Evolutionary conservation across 2,113 vertebrate species (phyloP), one percentile per base, ranked within the genome.

Genomic region (Hymenochirus boettgeri): DNA sequence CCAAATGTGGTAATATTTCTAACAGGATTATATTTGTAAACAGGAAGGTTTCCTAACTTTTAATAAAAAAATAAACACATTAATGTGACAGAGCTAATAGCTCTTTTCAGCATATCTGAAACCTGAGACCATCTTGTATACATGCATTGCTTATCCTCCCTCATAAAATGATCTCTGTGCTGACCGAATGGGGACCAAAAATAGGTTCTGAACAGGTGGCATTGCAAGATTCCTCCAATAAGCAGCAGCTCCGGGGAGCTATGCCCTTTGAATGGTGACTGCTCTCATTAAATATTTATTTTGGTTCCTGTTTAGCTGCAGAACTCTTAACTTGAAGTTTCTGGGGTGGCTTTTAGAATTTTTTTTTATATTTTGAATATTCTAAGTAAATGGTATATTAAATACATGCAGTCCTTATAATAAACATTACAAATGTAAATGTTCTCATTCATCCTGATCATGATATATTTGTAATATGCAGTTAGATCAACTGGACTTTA

Each of bases 281-380:
- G 55, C 39, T 12, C 35, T 57, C 55, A 66, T 66, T 27, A 66
- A 66, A 66, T 66, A 66, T 66, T 66, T 66, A 66, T 51, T 66
- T 51, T 66, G 54, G 22, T 66, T 51, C 58, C 63, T 66, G 31
- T 58, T 51, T 58, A 51, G 57, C 26, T 51, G 46, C 63, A 58
- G 55, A 47, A 29, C 47, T 24, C 47, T 55, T 55, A 51, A 29
- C 45, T 33, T 51, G 42, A 66, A n/a, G 47, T 48, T 48, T 57
- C 35, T 26, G 31, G n/a, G n/a, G n/a, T n/a, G n/a, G n/a, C n/a
- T n/a, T n/a, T n/a, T n/a, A n/a, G n/a, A n/a, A n/a, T n/a, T n/a
- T n/a, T n/a, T n/a, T n/a, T n/a, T n/a, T n/a, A n/a, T n/a, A n/a
- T n/a, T n/a, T n/a, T n/a, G n/a, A n/a, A n/a, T n/a, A n/a, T n/a